phyloP scores from a whole-genome alignment of 2,113 vertebrate species.

The Clarias batrachus region DNA sequence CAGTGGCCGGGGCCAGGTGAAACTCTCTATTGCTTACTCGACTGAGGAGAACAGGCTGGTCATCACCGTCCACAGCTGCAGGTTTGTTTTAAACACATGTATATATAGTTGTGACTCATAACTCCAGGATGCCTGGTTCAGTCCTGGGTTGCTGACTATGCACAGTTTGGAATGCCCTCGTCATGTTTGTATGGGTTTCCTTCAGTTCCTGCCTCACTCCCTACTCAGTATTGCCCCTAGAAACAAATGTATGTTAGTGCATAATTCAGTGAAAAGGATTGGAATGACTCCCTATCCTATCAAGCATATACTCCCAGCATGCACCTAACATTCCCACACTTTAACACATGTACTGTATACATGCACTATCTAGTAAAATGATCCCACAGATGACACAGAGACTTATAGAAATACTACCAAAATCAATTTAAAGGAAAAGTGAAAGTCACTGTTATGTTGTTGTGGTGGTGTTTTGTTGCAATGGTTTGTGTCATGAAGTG shows the following conservation, averaged over 20 bases:
- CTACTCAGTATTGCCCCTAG: not conserved
- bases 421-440: not conserved
- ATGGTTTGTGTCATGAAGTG: not conserved
- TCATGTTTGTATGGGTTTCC: not conserved
- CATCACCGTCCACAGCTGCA: conserved; percentile 81
- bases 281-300: not conserved
- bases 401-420: not conserved
- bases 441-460: not conserved
- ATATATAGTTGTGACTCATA: not conserved
- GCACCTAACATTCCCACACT: not conserved
- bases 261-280: not conserved
- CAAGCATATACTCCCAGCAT: not conserved
- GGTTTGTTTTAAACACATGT: conserved; percentile 64
- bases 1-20: conserved; percentile 73
- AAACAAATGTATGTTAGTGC: not conserved
- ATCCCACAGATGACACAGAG: not conserved
- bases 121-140: not conserved
- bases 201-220: not conserved
- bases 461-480: not conserved
- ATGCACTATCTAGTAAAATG: not conserved
- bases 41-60: conserved; percentile 79
- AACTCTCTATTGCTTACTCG: conserved; percentile 80
- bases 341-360: not conserved
- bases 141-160: not conserved
- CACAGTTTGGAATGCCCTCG: not conserved